Base-by-base conservation (phyloP, 2,888 invertebrate genomes). In the Selenia dentaria region DNA sequence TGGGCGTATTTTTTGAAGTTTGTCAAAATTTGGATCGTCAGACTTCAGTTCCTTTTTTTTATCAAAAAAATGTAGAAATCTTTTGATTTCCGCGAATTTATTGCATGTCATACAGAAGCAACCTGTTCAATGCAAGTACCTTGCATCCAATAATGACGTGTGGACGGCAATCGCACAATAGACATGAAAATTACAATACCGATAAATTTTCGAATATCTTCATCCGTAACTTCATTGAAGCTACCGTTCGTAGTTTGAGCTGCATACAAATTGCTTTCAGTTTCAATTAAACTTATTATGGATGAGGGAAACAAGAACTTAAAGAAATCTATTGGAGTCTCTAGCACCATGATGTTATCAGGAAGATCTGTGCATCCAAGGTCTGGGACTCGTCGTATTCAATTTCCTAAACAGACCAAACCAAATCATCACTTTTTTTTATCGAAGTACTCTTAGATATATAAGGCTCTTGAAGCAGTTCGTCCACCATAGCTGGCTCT, bases 1-100 rank as follows among this genome's bases (percentile, higher is more conserved):
- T 8, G 60, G 67, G 20, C 62, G 28, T 22, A 69, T 61, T 63
- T 67, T 70, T n/a, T 45, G 39, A 11, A 47, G 33, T 18, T 26
- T 37, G 36, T 61, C 59, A 34, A 11, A 51, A 10, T 51, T 29
- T 14, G 52, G 48, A 10, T 54, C 48, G 33, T 10, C 33, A 16
- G 18, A 13, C 24, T 47, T 39, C 10, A 33, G 12, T 28, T 56
- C 50, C 37, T 40, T 24, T 3, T 26, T 51, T 43, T 53, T 58
- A 33, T 55, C 42, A n/a, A 35, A 36, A 41, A 56, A 58, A 37
- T 54, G 51, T 9, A 54, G 33, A 33, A 52, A 54, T 24, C 51
- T 31, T 48, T n/a, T n/a, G n/a, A n/a, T n/a, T n/a, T n/a, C n/a
- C n/a, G n/a, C n/a, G n/a, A n/a, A n/a, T n/a, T n/a, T 55, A 37